These are phyloP conservation scores for Plagiodera versicolora DNA, from an alignment of 2,888 invertebrate species.

Conservation along the genomic window DNA sequence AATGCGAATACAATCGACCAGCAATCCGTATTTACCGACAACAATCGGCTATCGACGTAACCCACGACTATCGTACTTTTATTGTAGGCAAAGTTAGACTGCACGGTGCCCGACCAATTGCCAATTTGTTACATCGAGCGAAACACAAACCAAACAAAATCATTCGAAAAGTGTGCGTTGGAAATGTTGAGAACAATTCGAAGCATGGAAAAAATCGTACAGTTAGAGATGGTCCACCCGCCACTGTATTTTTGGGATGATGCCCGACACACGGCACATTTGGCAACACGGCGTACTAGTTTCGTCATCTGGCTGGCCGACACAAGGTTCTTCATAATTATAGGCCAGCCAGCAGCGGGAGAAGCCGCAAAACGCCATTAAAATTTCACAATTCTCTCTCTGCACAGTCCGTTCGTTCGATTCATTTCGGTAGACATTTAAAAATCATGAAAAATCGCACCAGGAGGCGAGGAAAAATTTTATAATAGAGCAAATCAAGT, in stretches of 20 bases:
- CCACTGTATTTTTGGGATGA: not conserved
- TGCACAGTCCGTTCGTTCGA: not conserved
- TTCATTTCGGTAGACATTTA: not conserved
- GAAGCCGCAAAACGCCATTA: not conserved
- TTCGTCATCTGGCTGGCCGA: not conserved
- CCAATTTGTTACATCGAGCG: not conserved
- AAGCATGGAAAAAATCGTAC: no score
- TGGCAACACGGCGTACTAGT: not conserved
- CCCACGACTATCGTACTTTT: constrained; percentile 1
- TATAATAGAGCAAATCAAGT: no score
- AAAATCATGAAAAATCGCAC: no score
- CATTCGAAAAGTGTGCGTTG: not conserved
- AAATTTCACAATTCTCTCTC: not conserved
- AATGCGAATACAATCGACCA: constrained; percentile 22
- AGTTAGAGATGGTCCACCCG: no score
- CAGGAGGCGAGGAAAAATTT: no score
- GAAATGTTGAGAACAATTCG: no score
- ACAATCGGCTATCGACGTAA: constrained; percentile 17
- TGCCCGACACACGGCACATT: not conserved
- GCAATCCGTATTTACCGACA: constrained; percentile 15
- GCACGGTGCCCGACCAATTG: constrained; percentile 35
- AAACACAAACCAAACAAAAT: not conserved
- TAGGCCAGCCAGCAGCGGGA: not conserved
- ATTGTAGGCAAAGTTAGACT: constrained; percentile 31
- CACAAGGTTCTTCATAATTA: not conserved